Evolutionary conservation across 2,797 vertebrate species (phyloP).

Genomic region (Spheniscus humboldti): DNA sequence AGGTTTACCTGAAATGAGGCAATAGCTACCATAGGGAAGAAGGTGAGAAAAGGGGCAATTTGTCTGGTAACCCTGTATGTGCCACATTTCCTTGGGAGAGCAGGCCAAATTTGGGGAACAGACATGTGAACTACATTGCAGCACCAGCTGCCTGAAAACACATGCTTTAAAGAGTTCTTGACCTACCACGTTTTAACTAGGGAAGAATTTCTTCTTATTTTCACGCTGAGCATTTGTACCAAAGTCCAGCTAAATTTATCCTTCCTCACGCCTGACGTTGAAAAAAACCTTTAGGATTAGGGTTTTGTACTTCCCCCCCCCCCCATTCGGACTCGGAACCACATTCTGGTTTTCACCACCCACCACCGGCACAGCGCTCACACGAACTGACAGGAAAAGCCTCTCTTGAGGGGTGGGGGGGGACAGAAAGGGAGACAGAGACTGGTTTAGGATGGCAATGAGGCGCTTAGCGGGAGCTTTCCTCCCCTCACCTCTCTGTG

Average conservation of each 20-base stretch:
- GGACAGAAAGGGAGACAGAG: neutral
- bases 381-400: neutral
- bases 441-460: neutral
- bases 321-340: neutral
- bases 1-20: neutral
- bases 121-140: accelerated
- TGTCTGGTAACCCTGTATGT: neutral
- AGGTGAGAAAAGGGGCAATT: neutral
- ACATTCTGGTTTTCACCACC: neutral
- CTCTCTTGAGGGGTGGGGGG: neutral
- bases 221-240: accelerated
- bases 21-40: neutral
- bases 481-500: neutral
- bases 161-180: no score
- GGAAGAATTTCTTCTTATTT: neutral
- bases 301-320: neutral
- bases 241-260: neutral
- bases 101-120: accelerated
- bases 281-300: neutral
- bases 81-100: neutral
- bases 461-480: accelerated
- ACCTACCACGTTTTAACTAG: neutral
- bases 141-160: neutral
- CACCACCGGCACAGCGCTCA: neutral
- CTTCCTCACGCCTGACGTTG: accelerated